Percentiles rank a stretch among this genome's conserved stretches.
Conservation (phyloP, 2,888 invertebrate species). For the Dorcus hopei region DNA sequence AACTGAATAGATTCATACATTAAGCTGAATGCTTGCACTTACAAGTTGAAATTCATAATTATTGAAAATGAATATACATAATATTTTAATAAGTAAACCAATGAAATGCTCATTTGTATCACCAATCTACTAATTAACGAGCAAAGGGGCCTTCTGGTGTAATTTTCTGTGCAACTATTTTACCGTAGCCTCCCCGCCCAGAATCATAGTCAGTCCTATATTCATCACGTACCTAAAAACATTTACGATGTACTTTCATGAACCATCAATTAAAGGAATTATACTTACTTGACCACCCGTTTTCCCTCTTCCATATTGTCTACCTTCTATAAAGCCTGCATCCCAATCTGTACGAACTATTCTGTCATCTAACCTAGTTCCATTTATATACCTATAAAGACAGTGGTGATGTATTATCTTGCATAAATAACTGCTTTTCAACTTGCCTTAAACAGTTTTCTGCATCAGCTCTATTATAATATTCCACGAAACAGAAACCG, state of each 20-base stretch:
- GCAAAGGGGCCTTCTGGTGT: constrained; percentile 49
- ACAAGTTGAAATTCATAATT: too few relatives aligned
- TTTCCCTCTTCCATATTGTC: constrained; percentile 97
- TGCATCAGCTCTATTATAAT: constrained; percentile 70
- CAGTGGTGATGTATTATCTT: not conserved
- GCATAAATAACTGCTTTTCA: constrained; percentile 4
- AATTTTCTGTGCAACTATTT: constrained; percentile 84
- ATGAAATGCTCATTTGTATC: too few relatives aligned
- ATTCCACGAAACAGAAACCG: constrained; percentile 99
- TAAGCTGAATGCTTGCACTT: too few relatives aligned
- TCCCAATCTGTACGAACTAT: constrained; percentile 99
- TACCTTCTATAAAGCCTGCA: constrained; percentile 96
- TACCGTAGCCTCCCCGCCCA: constrained; percentile 96
- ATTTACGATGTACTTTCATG: constrained; percentile 12
- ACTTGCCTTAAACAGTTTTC: constrained; percentile 74
- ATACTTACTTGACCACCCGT: constrained; percentile 89
- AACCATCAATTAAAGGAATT: not conserved
- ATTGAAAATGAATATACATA: too few relatives aligned
- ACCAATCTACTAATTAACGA: constrained; percentile 33
- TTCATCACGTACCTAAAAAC: constrained; percentile 86
- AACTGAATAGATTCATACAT: too few relatives aligned
- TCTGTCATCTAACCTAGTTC: constrained; percentile 93
- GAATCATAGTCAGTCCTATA: constrained; percentile 96
- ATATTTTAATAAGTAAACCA: too few relatives aligned
- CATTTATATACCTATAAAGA: constrained; percentile 80